These are phyloP conservation scores for Sebastes hubbsi DNA, from an alignment of 2,797 vertebrate genomes.

Conservation along the genomic window DNA sequence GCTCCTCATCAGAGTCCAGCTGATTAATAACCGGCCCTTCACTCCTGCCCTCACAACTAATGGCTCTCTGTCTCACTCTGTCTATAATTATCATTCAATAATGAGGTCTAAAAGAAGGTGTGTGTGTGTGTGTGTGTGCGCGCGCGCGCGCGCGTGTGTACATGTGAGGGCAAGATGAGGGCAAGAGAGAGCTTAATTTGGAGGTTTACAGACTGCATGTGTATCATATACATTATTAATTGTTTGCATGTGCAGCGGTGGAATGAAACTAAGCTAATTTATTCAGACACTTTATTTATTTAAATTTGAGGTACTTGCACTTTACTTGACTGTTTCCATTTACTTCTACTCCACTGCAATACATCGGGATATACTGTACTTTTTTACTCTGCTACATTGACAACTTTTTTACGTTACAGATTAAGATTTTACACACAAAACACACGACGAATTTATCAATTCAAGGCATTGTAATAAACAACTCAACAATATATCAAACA, in stretches of 20 bases:
- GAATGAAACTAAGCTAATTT: background rate
- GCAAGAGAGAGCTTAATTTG: background rate
- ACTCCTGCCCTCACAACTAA: constrained; percentile 71
- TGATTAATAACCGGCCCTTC: constrained; percentile 79
- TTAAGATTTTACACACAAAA: background rate
- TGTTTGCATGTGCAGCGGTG: background rate
- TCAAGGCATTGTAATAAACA: background rate
- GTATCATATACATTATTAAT: background rate
- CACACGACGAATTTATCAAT: background rate
- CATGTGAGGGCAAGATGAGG: background rate
- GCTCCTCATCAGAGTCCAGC: constrained; percentile 73
- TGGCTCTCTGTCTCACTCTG: constrained; percentile 67
- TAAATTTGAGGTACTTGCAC: too few species aligned
- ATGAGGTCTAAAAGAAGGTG: constrained; percentile 70
- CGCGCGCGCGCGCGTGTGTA: background rate
- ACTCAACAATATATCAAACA: background rate
- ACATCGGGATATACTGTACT: background rate
- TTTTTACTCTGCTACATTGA: background rate
- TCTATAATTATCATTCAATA: constrained; percentile 81
- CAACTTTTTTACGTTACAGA: background rate
- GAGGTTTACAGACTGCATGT: background rate
- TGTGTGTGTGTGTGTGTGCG: constrained; percentile 9
- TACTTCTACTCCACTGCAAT: background rate
- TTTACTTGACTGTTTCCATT: background rate
- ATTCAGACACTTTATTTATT: background rate